phyloP scores from a whole-genome alignment of 2,888 invertebrate genomes.

The Helicoverpa assulta region DNA sequence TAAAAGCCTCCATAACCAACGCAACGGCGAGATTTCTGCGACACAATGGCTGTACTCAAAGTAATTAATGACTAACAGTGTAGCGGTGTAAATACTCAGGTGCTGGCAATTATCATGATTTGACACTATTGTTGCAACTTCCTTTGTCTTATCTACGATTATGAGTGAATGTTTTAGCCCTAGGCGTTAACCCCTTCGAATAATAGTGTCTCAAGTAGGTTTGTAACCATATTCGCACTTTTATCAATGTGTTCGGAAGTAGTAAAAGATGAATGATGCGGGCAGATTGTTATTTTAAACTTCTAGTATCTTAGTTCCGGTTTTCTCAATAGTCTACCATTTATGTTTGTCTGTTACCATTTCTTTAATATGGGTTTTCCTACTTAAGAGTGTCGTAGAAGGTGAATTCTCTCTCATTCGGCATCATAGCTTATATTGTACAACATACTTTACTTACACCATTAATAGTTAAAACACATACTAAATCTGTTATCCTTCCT shows the following conservation, averaged over 20 bases:
- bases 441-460: too few species aligned
- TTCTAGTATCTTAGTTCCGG: not conserved
- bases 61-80: conserved; percentile 25
- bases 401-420: too few species aligned
- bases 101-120: conserved; percentile 43
- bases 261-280: conserved; percentile 13
- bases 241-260: conserved; percentile 10
- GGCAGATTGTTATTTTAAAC: conserved; percentile 8
- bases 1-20: not conserved
- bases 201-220: not conserved
- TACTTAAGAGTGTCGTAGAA: not conserved
- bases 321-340: too few species aligned
- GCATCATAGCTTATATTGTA: too few species aligned
- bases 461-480: too few species aligned
- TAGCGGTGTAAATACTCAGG: conserved; percentile 48
- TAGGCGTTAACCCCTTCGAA: not conserved
- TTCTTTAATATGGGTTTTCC: not conserved
- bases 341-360: too few species aligned
- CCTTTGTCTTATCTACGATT: conserved; percentile 16
- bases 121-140: conserved; percentile 33
- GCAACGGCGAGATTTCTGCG: not conserved
- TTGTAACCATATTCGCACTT: not conserved
- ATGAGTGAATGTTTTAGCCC: not conserved
- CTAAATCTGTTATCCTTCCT: too few species aligned
- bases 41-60: conserved; percentile 10